A percentile compares a stretch with the other conserved stretches of the same genome.
Conservation (phyloP, 2,113 vertebrate genomes). For the Lynx canadensis region DNA sequence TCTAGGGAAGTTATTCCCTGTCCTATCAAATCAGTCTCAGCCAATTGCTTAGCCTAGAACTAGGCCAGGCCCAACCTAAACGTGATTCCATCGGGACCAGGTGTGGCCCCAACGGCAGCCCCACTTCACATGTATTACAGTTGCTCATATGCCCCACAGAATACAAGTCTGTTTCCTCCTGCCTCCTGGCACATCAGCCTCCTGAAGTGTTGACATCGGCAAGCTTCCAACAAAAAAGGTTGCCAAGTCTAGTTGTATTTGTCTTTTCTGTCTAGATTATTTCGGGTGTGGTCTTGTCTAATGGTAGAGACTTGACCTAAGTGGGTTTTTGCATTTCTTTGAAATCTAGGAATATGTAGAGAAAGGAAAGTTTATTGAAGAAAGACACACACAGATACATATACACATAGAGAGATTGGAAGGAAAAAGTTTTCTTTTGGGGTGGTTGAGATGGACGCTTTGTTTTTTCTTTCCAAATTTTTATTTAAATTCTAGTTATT, state of each 20-base stretch:
- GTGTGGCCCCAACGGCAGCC: background rate
- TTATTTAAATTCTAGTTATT: too few species aligned
- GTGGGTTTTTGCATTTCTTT: conserved; percentile 2
- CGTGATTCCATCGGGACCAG: background rate
- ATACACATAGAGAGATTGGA: background rate
- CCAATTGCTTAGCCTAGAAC: background rate
- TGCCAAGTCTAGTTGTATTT: background rate
- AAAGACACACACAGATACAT: background rate
- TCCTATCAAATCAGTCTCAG: background rate
- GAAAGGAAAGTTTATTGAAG: background rate
- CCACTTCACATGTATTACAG: background rate
- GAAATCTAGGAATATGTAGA: background rate
- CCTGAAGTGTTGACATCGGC: conserved; percentile 32
- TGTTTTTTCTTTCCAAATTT: too few species aligned
- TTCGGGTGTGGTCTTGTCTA: conserved; percentile 5
- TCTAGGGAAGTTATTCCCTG: background rate
- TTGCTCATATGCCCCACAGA: background rate
- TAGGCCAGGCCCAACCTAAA: background rate
- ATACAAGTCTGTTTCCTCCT: background rate
- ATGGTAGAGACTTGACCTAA: background rate
- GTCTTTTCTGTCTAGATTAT: conserved; percentile 47
- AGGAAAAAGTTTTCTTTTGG: background rate
- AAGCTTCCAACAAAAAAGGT: conserved; percentile 27
- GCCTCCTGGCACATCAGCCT: background rate
- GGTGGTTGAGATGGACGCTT: too few species aligned